phyloP scores from a whole-genome alignment of 2,113 vertebrate genomes.

The Urocitellus parryii region DNA sequence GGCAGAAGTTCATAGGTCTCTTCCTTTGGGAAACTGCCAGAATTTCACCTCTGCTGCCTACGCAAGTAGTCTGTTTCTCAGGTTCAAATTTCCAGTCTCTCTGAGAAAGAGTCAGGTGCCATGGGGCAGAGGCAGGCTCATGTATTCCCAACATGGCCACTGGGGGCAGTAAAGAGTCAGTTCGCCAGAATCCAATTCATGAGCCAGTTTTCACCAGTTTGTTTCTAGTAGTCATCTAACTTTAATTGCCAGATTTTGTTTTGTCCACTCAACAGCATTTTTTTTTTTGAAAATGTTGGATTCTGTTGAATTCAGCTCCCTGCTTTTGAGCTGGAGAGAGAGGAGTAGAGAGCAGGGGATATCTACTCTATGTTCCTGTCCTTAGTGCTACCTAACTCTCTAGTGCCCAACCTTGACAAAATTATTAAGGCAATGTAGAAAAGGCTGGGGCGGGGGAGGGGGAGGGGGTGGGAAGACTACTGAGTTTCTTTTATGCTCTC shows the following conservation, averaged over 20 bases:
- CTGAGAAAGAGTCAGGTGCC: background rate
- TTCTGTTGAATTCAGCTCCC: background rate
- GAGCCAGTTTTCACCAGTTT: background rate
- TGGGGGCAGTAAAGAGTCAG: no score
- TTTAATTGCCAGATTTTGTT: slow-evolving; percentile 20
- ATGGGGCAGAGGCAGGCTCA: background rate
- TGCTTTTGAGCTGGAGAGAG: background rate
- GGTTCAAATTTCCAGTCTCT: background rate
- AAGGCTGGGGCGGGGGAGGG: no score
- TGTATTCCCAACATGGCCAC: background rate
- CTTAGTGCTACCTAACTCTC: background rate
- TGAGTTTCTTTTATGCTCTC: background rate
- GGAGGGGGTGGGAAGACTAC: no score
- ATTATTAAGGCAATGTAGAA: background rate
- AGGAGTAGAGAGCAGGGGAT: background rate
- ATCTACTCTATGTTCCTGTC: background rate
- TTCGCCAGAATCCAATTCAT: background rate
- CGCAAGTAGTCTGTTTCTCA: background rate
- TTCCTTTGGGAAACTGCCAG: background rate
- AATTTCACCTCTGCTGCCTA: background rate
- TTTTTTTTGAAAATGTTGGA: background rate
- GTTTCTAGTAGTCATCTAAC: background rate
- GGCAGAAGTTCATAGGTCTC: background rate
- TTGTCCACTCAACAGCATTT: background rate
- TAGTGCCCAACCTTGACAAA: background rate